Base-by-base conservation (phyloP, 2,888 invertebrate species). In the Lomographa bimaculata region DNA sequence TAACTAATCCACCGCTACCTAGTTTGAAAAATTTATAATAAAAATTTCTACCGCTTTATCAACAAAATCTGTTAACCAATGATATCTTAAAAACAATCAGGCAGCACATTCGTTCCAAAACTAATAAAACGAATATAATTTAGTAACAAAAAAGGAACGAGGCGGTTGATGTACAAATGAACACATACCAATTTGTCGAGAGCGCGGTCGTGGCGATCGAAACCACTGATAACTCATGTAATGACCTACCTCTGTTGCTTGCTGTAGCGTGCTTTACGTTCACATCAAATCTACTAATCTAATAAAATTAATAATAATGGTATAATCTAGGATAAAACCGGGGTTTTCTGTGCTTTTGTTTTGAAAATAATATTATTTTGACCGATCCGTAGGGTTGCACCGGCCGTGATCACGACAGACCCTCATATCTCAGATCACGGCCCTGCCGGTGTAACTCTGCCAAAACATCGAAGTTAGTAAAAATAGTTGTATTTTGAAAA, bases 151-250 rank as follows among this genome's bases (percentile, higher is more conserved):
- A 54, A 54, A 54, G 41, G 49, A 49, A 51, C 41, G 44, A 35
- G 49, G 49, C 42, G 16, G 34, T 36, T 30, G 50, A 50, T 51
- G 47, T 54, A 53, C 51, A 61, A 62, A 62, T 58, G 57, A 63
- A 54, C 57, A 57, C 55, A 59, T 57, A 56, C 54, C 61, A 71
- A 74, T 71, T 71, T 71, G 71, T 71, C 68, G 60, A 56, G 51
- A 53, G 43, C 36, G 50, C 59, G 62, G 57, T 72, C 71, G 71
- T 73, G 75, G 71, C 65, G 81, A 81, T 81, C 64, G 62, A 64
- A 62, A 62, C 52, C 37, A 23, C 39, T 65, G 82, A 82, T 83
- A 82, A 71, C 54, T 49, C 51, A 62, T 63, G 61, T 77, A 79
- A 79, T 78, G 67, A 68, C 65, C 71, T 65, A 72, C 73, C 59